phyloP scores from a whole-genome alignment of 2,113 vertebrate genomes.

The Paradoxurus hermaphroditus region DNA sequence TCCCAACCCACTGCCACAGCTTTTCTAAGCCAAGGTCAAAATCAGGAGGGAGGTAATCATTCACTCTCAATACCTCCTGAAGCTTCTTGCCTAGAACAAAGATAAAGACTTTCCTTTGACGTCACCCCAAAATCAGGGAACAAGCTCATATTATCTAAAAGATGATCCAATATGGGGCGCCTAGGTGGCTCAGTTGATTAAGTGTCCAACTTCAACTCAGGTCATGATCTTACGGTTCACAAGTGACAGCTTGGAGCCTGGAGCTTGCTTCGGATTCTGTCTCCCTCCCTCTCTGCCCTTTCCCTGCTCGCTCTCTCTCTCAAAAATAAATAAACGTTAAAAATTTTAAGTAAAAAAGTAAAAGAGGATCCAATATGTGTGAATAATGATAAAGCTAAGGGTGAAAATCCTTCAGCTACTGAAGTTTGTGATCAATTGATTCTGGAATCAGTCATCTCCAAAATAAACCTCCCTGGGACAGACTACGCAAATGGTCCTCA shows the following conservation, averaged over 20 bases:
- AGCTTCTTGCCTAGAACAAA: background rate
- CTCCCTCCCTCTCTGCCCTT: too few relatives aligned
- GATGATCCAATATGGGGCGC: background rate
- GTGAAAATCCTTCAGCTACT: background rate
- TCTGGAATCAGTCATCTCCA: background rate
- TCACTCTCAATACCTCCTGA: background rate
- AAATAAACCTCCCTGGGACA: background rate
- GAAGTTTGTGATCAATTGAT: background rate
- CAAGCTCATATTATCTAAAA: background rate
- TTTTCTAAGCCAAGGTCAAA: slow-evolving; percentile 24
- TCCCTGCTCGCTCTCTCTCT: too few relatives aligned
- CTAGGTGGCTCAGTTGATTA: too few relatives aligned
- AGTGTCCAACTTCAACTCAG: too few relatives aligned
- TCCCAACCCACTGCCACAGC: background rate
- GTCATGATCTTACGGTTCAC: too few relatives aligned
- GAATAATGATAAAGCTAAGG: background rate
- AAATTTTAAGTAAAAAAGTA: background rate
- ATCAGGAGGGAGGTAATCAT: background rate
- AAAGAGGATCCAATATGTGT: background rate
- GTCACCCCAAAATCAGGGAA: background rate
- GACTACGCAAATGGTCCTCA: background rate
- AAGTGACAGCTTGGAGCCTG: too few relatives aligned
- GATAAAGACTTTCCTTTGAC: background rate
- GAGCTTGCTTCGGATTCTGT: too few relatives aligned
- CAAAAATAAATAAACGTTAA: too few relatives aligned